These are phyloP conservation scores for Stercorarius parasiticus DNA, from an alignment of 2,113 vertebrate genomes.

Conservation along the genomic window DNA sequence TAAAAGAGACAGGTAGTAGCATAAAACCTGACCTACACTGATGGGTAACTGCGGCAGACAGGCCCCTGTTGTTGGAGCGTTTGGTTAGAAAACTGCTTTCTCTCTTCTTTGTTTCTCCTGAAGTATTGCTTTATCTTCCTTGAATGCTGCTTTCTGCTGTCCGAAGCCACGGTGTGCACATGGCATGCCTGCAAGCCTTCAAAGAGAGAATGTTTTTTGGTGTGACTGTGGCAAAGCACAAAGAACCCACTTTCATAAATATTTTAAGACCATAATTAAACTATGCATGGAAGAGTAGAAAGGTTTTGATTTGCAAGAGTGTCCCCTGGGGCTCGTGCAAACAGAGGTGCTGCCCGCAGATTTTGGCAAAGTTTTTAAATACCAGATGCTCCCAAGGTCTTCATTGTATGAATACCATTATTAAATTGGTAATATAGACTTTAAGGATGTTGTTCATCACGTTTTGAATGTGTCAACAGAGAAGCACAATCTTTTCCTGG, in stretches of 20 bases:
- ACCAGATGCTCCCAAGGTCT: neutral
- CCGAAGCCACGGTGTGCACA: neutral
- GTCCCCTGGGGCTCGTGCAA: neutral
- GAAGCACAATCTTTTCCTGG: neutral
- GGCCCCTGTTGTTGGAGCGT: neutral
- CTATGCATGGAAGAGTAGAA: neutral
- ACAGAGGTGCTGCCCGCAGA: neutral
- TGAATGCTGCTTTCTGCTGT: neutral
- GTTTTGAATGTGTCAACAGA: neutral
- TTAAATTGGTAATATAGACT: neutral
- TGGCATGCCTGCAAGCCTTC: neutral
- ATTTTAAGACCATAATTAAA: neutral
- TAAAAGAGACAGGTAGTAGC: conserved; percentile 48
- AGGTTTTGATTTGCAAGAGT: neutral
- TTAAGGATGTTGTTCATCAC: neutral
- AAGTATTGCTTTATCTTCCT: neutral
- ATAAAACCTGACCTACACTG: conserved; percentile 53
- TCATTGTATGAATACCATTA: neutral
- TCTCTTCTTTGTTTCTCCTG: neutral
- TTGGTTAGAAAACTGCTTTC: neutral
- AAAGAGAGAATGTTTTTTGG: neutral
- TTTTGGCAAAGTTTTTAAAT: neutral
- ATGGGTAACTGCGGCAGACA: neutral
- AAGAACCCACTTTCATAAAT: neutral
- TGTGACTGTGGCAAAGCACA: neutral